Percentiles rank a stretch among this genome's conserved stretches.
Conservation (phyloP, 1,140 invertebrate species). For the Heterodera carotae region DNA sequence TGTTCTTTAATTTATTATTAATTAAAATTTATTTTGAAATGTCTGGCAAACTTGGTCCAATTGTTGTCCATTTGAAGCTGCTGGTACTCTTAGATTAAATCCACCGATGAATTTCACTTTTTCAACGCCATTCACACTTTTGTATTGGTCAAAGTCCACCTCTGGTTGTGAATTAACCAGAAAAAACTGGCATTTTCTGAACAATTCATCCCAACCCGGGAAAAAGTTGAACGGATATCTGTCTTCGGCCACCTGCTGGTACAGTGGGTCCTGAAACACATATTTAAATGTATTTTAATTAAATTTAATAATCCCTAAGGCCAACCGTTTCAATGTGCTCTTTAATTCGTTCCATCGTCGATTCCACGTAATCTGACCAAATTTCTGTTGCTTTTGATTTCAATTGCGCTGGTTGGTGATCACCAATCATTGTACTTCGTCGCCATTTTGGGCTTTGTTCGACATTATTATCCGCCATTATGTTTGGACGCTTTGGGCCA, state of each 20-base stretch:
- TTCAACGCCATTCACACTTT: neutral
- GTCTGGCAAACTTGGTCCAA: neutral
- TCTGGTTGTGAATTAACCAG: constrained; percentile 2
- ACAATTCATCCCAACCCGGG: neutral
- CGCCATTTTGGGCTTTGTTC: too few relatives aligned
- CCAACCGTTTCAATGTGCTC: neutral
- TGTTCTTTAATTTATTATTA: neutral
- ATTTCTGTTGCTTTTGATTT: neutral
- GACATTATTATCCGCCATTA: too few relatives aligned
- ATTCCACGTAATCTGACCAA: neutral
- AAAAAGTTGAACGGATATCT: neutral
- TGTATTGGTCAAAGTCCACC: neutral
- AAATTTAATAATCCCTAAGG: too few relatives aligned
- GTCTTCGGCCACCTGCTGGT: neutral
- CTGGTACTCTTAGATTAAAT: neutral
- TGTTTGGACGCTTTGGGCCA: neutral
- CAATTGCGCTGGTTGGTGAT: neutral
- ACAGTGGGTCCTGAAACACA: neutral
- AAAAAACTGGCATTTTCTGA: neutral
- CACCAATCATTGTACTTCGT: neutral
- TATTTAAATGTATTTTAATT: too few relatives aligned
- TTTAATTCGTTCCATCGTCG: neutral
- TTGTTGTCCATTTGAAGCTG: neutral
- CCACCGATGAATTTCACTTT: neutral
- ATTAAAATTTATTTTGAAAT: neutral